phyloP scores from a whole-genome alignment of 2,797 vertebrate genomes.

The Myiotriccus ornatus region DNA sequence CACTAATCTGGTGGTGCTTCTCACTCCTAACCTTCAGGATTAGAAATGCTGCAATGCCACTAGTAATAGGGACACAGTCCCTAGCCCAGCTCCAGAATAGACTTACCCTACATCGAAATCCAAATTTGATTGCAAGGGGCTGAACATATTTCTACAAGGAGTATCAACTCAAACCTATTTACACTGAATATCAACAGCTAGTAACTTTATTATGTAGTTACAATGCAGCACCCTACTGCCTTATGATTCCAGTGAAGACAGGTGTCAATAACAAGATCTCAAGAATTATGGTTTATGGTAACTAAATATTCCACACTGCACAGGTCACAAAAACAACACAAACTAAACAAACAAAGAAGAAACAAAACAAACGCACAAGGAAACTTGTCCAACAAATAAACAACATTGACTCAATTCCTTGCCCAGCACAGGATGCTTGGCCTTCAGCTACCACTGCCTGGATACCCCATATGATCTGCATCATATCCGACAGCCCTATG shows the following conservation, averaged over 20 bases:
- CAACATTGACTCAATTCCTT: not conserved
- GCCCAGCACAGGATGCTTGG: not conserved
- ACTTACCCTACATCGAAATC: not conserved
- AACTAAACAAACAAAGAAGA: not conserved
- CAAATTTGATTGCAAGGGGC: not conserved
- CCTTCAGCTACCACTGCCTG: not conserved
- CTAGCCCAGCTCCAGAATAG: not conserved
- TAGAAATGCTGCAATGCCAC: not conserved
- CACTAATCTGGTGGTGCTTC: not conserved
- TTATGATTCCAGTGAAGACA: not conserved
- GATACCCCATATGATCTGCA: not conserved
- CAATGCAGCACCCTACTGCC: not conserved
- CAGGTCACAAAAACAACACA: not conserved
- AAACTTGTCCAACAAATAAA: not conserved
- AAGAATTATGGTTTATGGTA: not conserved
- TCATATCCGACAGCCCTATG: not conserved
- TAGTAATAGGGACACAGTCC: not conserved
- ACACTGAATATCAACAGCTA: not conserved
- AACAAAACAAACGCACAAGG: not conserved
- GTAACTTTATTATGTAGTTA: not conserved
- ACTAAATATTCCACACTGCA: not conserved
- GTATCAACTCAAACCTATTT: not conserved
- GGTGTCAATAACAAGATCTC: not conserved
- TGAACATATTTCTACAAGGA: not conserved
- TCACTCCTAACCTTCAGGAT: not conserved